Percentiles rank a stretch among this genome's conserved stretches.
Conservation (phyloP, 2,888 invertebrate species). For the Melanchra persicariae region DNA sequence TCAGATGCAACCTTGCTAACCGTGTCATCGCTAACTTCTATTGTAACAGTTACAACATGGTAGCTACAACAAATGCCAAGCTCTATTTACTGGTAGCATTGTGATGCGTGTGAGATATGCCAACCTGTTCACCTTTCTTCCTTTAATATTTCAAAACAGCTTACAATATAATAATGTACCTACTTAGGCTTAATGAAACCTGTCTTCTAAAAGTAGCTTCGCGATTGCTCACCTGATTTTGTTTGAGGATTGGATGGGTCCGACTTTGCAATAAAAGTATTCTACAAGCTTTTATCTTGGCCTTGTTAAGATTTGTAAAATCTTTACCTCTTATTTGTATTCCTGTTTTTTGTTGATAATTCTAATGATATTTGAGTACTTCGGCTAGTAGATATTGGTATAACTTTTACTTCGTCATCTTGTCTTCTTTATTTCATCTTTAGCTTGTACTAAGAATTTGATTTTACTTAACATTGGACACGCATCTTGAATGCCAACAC, state of each 20-base stretch:
- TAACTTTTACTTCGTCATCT: background rate
- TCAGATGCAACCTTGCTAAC: constrained; percentile 59
- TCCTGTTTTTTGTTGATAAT: background rate
- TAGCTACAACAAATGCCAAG: constrained; percentile 78
- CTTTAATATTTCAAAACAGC: constrained; percentile 70
- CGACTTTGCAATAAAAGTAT: background rate
- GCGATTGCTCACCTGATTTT: background rate
- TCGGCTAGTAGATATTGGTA: background rate
- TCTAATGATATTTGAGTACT: background rate
- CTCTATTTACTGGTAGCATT: constrained; percentile 82
- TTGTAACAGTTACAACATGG: constrained; percentile 61
- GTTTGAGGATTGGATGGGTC: background rate
- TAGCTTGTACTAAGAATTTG: background rate
- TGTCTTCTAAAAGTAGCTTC: constrained; percentile 15
- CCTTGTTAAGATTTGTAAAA: background rate
- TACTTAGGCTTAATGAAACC: constrained; percentile 55
- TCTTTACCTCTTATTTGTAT: background rate
- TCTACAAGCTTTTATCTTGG: background rate
- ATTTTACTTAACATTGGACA: constrained; percentile 20
- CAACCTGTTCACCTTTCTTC: constrained; percentile 84
- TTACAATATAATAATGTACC: constrained; percentile 50
- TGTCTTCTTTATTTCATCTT: background rate
- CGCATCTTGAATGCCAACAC: constrained; percentile 20
- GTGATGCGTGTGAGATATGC: constrained; percentile 82
- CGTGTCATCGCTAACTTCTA: constrained; percentile 60